Conservation (phyloP, 2,113 vertebrate genomes). For the Tenrec ecaudatus region DNA sequence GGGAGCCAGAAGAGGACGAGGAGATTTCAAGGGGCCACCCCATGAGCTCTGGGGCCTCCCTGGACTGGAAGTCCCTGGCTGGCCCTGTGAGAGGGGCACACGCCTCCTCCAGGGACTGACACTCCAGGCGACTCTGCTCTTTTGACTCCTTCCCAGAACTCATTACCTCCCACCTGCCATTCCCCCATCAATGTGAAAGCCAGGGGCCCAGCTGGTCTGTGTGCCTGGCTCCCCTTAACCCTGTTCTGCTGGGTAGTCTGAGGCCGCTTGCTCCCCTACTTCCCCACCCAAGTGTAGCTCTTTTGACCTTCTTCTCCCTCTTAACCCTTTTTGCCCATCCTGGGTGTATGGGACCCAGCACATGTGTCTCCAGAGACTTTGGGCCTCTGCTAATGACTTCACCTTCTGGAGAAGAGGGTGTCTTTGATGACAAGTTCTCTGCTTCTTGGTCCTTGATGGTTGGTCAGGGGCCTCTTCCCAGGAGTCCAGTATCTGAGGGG, state of each 20-base stretch:
- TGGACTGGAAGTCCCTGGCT: neutral
- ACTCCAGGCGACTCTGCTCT: slow-evolving; percentile 74
- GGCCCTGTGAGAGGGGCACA: neutral
- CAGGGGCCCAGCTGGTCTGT: slow-evolving; percentile 72
- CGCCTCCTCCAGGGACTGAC: slow-evolving; percentile 27
- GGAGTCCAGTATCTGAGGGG: neutral
- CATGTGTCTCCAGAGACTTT: slow-evolving; percentile 2
- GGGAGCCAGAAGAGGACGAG: slow-evolving; percentile 19
- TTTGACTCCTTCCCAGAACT: neutral
- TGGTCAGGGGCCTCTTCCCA: neutral
- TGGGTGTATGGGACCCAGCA: neutral
- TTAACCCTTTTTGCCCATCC: neutral
- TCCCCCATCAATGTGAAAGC: slow-evolving; percentile 80
- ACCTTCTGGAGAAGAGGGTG: slow-evolving; percentile 40
- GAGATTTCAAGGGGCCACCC: rapidly evolving
- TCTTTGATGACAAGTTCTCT: neutral
- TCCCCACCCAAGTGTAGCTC: neutral
- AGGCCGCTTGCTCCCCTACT: neutral
- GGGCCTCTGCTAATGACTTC: neutral
- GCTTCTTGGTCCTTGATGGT: neutral
- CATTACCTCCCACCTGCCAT: slow-evolving; percentile 61
- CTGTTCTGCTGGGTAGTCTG: neutral
- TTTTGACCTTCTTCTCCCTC: neutral
- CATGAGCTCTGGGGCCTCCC: no score
- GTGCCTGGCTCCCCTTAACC: neutral